A percentile compares a stretch with the other conserved stretches of the same genome.
Evolutionary conservation across 2,113 vertebrate genomes (phyloP).

Genomic region (Eulacestoma nigropectus): DNA sequence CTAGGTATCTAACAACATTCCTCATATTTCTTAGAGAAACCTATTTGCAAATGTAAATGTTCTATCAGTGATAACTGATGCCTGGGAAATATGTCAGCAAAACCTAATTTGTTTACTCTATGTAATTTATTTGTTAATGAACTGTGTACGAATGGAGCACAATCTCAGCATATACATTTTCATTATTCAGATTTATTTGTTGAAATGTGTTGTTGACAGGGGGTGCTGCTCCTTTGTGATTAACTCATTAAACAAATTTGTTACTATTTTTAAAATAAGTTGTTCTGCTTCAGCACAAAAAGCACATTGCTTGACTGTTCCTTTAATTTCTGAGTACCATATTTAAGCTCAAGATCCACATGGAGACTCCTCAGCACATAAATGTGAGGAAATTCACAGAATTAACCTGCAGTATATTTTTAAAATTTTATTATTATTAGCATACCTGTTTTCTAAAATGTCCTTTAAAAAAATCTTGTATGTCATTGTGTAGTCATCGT

Average conservation of each 20-base stretch:
- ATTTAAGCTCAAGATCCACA: background rate
- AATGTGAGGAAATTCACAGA: background rate
- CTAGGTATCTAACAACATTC: background rate
- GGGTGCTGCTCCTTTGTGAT: background rate
- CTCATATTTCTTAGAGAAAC: background rate
- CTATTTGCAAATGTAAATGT: background rate
- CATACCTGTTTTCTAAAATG: background rate
- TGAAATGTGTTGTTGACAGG: background rate
- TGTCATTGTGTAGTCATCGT: background rate
- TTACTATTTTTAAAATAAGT: background rate
- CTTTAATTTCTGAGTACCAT: background rate
- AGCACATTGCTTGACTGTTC: background rate
- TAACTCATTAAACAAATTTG: background rate
- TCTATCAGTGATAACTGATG: background rate
- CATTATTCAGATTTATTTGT: background rate
- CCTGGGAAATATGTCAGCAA: background rate
- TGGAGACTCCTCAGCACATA: background rate
- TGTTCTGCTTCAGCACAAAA: background rate
- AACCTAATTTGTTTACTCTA: background rate
- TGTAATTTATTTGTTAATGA: slow-evolving; percentile 21
- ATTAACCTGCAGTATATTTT: background rate
- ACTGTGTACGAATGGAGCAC: background rate
- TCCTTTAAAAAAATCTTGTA: background rate
- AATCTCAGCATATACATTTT: background rate
- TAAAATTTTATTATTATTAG: background rate